Evolutionary conservation across 2,113 vertebrate species (phyloP), one percentile per base, ranked within the genome.

Genomic region (Hydropotes inermis): DNA sequence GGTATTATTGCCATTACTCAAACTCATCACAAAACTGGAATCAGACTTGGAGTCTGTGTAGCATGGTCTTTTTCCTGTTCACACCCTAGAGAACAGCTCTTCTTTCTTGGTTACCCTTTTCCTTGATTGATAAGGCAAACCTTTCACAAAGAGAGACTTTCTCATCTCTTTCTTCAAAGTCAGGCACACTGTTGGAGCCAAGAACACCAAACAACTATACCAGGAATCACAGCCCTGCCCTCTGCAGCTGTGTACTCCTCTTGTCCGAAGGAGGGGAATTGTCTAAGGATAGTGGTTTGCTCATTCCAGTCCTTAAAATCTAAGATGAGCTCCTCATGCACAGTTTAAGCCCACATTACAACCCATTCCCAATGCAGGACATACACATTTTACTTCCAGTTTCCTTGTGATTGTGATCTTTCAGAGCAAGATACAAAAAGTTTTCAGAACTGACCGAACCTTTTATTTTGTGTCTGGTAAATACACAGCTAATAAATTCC

Each of bases 401-500:
- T 95, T 74, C 25, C 50, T n/a, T 83, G 30, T 7, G 60, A 74
- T 70, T 50, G 12, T 12, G 16, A 81, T 27, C 76, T 94, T 67
- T 58, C 86, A 43, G 2, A 87, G 82, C 33, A 89, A 83, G 30
- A 84, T 14, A 52, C 47, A 84, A 79, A 97, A 3, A 76, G 23
- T 55, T 95, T 95, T 91, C 54, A 27, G 39, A 95, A 89, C 89
- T 16, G 36, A 97, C 4, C 36, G 14, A 83, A 52, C 9, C 5
- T 36, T 84, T 89, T 76, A 19, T 79, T 95, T 70, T 74, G 36
- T 27, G 21, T 70, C 54, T 61, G 11, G 39, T 90, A 78, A 79
- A 87, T 27, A 43, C 58, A 81, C 21, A 93, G 58, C 39, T 82
- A 91, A 96, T 86, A 94, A 90, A 87, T 64, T 74, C 57, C 79